Percentiles rank a stretch among this genome's conserved stretches.
phyloP scores from a whole-genome alignment of 2,888 invertebrate species.

The Hecatera dysodea region DNA sequence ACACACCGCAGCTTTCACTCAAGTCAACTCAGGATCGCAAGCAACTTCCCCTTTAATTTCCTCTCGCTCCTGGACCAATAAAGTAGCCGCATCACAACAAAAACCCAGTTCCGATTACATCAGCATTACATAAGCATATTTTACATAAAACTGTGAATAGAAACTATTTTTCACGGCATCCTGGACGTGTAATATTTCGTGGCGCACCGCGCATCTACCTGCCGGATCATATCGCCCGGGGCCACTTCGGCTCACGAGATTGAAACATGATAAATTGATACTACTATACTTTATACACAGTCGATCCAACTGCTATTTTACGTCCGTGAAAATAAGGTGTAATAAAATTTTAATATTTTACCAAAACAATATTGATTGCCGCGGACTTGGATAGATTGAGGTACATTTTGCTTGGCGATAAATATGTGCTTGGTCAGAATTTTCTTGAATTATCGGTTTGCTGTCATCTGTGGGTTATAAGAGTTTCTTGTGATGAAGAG shows the following conservation, averaged over 20 bases:
- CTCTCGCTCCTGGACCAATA: constrained; percentile 1
- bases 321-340: constrained; percentile 75
- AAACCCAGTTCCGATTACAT: constrained; percentile 35
- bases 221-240: constrained; percentile 66
- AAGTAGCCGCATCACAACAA: constrained; percentile 21
- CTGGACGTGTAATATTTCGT: constrained; percentile 70
- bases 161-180: constrained; percentile 67
- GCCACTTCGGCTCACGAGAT: constrained; percentile 74
- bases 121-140: constrained; percentile 58
- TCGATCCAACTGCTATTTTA: constrained; percentile 74
- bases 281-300: constrained; percentile 70
- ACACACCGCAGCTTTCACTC: not conserved
- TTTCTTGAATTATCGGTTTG: constrained; percentile 45
- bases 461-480: constrained; percentile 34
- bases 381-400: constrained; percentile 50
- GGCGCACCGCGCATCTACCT: constrained; percentile 57
- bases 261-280: constrained; percentile 84
- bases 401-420: constrained; percentile 34
- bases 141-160: constrained; percentile 69
- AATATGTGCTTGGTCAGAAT: constrained; percentile 34
- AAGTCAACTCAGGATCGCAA: not conserved
- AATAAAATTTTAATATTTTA: constrained; percentile 77
- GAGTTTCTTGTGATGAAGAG: constrained; percentile 20
- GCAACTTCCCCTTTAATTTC: constrained; percentile 23
- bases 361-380: constrained; percentile 75